Conservation (phyloP, 2,888 invertebrate species). For the Andrena minutula region DNA sequence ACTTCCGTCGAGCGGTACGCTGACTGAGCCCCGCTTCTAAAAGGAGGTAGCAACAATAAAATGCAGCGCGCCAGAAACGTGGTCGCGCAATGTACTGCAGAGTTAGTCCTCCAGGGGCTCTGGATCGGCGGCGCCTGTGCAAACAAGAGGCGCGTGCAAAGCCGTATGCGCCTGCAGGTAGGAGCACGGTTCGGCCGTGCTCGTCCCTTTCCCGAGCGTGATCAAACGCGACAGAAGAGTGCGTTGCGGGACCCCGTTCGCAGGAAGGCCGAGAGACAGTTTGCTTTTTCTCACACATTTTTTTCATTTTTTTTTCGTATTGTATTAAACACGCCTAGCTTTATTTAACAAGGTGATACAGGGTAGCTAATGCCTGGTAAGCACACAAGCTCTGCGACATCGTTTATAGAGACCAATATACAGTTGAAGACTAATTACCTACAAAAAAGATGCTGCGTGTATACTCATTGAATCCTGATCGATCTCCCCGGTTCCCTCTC, state of each 20-base stretch:
- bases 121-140: constrained; percentile 40
- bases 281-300: constrained; percentile 11
- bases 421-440: constrained; percentile 75
- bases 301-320: constrained; percentile 59
- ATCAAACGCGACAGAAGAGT: constrained; percentile 15
- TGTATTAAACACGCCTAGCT: constrained; percentile 84
- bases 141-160: constrained; percentile 36
- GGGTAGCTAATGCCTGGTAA: constrained; percentile 81
- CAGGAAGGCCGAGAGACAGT: constrained; percentile 38
- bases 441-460: constrained; percentile 71
- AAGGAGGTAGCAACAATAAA: constrained; percentile 70
- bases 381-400: constrained; percentile 80
- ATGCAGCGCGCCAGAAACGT: constrained; percentile 64
- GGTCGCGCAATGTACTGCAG: constrained; percentile 67
- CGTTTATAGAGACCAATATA: constrained; percentile 77
- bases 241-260: constrained; percentile 67
- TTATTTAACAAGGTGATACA: constrained; percentile 84
- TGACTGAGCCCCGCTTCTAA: constrained; percentile 34
- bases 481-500: constrained; percentile 28
- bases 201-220: background rate
- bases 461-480: constrained; percentile 52
- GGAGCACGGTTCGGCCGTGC: background rate
- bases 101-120: constrained; percentile 25
- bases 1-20: constrained; percentile 2
- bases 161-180: background rate